These are phyloP conservation scores for Hedya salicella DNA, from an alignment of 2,888 invertebrate species.

Conservation along the genomic window DNA sequence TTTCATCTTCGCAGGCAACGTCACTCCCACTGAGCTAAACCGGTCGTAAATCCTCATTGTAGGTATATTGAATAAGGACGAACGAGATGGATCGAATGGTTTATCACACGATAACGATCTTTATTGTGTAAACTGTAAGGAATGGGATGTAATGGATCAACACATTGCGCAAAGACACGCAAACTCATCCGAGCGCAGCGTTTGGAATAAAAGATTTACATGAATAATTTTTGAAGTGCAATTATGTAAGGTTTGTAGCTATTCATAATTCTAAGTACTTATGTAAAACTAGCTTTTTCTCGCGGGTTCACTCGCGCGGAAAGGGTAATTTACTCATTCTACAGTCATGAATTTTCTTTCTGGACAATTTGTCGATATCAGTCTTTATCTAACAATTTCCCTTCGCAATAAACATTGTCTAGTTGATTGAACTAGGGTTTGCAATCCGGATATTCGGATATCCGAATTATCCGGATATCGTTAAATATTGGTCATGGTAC, in stretches of 20 bases:
- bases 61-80: conserved; percentile 31
- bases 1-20: no score
- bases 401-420: no score
- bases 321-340: no score
- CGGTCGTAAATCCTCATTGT: conserved; percentile 22
- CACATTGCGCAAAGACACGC: conserved; percentile 58
- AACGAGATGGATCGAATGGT: conserved; percentile 45
- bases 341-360: no score
- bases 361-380: no score
- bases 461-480: no score
- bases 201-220: conserved; percentile 24
- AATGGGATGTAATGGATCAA: conserved; percentile 42
- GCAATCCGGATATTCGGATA: no score
- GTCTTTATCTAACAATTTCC: no score
- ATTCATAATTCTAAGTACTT: neutral
- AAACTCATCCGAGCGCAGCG: conserved; percentile 67
- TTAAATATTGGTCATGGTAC: no score
- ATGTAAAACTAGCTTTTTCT: neutral
- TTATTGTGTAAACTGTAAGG: conserved; percentile 15
- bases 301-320: neutral
- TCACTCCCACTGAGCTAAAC: no score
- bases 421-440: no score
- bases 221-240: conserved; percentile 27
- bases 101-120: neutral
- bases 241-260: conserved; percentile 23